These are phyloP conservation scores for Apodemia mormo DNA, from an alignment of 2,888 invertebrate species.

Conservation along the genomic window DNA sequence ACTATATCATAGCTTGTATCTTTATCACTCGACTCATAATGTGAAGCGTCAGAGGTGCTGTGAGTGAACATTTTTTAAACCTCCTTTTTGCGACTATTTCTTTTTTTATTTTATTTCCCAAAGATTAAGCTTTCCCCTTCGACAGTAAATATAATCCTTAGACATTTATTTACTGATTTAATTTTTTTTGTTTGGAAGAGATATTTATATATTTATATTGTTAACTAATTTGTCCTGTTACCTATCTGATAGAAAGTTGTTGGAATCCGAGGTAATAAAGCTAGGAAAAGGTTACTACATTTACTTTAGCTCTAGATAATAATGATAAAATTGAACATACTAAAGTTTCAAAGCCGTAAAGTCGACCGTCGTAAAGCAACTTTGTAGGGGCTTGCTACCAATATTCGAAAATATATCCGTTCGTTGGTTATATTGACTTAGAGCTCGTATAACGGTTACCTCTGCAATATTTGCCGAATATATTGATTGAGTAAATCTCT, in stretches of 20 bases:
- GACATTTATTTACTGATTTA: too few relatives aligned
- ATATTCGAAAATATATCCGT: background rate
- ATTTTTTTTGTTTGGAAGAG: too few relatives aligned
- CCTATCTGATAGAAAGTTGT: background rate
- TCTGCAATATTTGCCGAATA: background rate
- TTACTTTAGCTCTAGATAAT: background rate
- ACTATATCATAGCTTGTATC: too few relatives aligned
- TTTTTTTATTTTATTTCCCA: too few relatives aligned
- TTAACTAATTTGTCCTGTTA: too few relatives aligned
- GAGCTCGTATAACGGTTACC: background rate
- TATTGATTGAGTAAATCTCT: background rate
- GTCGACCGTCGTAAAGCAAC: slow-evolving; percentile 1
- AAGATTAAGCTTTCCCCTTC: too few relatives aligned
- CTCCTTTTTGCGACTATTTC: too few relatives aligned
- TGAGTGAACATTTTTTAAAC: too few relatives aligned
- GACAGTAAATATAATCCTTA: too few relatives aligned
- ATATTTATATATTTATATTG: too few relatives aligned
- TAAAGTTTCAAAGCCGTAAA: background rate
- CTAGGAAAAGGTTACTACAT: background rate
- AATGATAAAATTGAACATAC: background rate
- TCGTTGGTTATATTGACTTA: background rate
- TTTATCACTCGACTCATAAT: too few relatives aligned
- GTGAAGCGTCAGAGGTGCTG: too few relatives aligned
- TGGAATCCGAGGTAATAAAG: background rate
- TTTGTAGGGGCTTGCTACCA: background rate